Evolutionary conservation across 2,113 vertebrate genomes (phyloP).

Genomic region (Scalopus aquaticus): DNA sequence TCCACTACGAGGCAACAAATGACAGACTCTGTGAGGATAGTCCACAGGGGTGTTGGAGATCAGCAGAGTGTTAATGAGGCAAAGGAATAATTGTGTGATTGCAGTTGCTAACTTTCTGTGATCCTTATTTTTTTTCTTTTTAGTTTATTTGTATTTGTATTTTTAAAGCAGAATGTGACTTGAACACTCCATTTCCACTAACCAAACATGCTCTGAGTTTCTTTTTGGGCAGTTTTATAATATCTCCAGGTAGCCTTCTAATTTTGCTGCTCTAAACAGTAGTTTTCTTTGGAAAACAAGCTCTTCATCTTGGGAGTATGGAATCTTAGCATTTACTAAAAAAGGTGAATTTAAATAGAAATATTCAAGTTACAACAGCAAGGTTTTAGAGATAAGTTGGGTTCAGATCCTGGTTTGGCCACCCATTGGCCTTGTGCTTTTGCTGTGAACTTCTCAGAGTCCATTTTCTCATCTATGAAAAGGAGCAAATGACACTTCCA

Average conservation of each 20-base stretch:
- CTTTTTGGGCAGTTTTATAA: too few relatives aligned
- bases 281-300: too few relatives aligned
- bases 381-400: neutral
- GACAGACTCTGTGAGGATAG: neutral
- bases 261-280: too few relatives aligned
- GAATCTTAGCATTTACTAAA: too few relatives aligned
- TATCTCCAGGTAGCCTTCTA: too few relatives aligned
- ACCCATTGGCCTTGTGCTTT: neutral
- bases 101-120: slow-evolving; percentile 26
- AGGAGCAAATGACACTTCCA: neutral
- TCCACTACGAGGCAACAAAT: neutral
- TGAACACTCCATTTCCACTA: too few relatives aligned
- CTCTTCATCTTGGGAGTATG: too few relatives aligned
- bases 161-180: too few relatives aligned
- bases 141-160: too few relatives aligned
- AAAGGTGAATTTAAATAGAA: too few relatives aligned
- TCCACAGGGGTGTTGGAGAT: neutral
- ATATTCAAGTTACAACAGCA: neutral
- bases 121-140: too few relatives aligned
- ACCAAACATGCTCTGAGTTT: too few relatives aligned
- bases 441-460: slow-evolving; percentile 19
- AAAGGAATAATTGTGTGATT: neutral
- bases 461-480: slow-evolving; percentile 1
- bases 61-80: neutral
- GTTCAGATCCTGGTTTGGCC: slow-evolving; percentile 14